Evolutionary conservation across 2,113 vertebrate species (phyloP), one percentile per base, ranked within the genome.

Genomic region (Etheostoma cragini): DNA sequence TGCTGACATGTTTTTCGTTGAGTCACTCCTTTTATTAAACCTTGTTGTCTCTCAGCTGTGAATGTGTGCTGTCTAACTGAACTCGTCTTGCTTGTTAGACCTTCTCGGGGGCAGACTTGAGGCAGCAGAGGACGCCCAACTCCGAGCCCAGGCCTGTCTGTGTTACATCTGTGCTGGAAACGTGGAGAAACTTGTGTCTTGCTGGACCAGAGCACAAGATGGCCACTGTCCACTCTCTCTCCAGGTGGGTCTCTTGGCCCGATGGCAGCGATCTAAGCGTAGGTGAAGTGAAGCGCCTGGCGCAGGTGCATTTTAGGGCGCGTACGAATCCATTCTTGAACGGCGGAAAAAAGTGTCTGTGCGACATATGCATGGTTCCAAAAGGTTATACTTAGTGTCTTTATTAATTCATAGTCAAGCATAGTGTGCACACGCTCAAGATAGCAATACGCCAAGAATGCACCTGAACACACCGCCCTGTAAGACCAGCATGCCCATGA

Each of bases 81-180:
- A 0, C 21, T 1, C 15, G 21, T 82, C 22, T 77, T 64, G 38
- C 64, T 45, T 24, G 5, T 81, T 72, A 99, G 98, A 97, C 88
- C 91, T 97, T 6, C 91, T 99, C 45, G 98, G 98, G 10, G 90
- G 87, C 78, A 95, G 98, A 45, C 94, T 99, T 89, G 97, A 98
- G 84, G 95, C 72, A 0, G 95, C 97, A 58, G 95, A 95, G 2
- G 97, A 97, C 8, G 76, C 38, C 3, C 38, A 92, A 11, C 94
- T 99, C 61, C 96, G 96, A 86, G 93, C 94, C 0, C 97, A 99
- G 71, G 98, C 98, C 1, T 98, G 97, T 89, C 95, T 99, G 71
- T 99, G 97, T 78, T 99, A 98, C 74, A 98, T 99, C 80, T 99
- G 98, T 76, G 97, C 98, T 0, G 98, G 98, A 35, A 98, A 97